Percentiles rank a stretch among this genome's conserved stretches.
Evolutionary conservation across 2,797 vertebrate species (phyloP).

Genomic region (Scleropages formosus): DNA sequence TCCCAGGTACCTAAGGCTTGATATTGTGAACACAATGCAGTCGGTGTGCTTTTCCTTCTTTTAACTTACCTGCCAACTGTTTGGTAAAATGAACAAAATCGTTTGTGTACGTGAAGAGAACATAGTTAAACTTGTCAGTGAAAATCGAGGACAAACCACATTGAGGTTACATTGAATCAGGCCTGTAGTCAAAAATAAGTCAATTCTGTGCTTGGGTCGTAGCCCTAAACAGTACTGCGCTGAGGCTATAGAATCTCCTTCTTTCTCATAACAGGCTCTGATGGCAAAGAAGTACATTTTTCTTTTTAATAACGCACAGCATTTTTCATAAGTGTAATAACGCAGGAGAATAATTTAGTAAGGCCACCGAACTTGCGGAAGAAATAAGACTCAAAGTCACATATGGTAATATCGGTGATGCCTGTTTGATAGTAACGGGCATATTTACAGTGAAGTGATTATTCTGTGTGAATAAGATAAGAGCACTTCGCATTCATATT

Average conservation of each 20-base stretch:
- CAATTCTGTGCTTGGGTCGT: conserved; percentile 17
- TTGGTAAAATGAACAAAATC: background rate
- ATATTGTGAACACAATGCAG: background rate
- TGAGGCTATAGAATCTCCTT: conserved; percentile 15
- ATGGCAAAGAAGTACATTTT: background rate
- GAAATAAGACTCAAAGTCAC: background rate
- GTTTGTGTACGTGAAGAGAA: conserved; percentile 18
- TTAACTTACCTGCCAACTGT: conserved; percentile 5
- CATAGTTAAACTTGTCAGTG: conserved; percentile 24
- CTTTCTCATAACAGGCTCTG: background rate
- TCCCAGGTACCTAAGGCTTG: background rate
- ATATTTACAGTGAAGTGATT: background rate
- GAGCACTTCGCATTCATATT: background rate
- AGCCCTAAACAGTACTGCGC: conserved; percentile 8
- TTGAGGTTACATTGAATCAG: conserved; percentile 28
- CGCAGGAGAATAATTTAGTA: background rate
- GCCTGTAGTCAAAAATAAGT: conserved; percentile 29
- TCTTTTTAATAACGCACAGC: background rate
- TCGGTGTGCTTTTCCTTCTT: background rate
- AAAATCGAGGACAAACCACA: conserved; percentile 28
- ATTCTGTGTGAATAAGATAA: conserved; percentile 4
- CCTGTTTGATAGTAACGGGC: background rate
- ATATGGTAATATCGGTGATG: background rate
- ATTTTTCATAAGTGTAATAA: background rate
- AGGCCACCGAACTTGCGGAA: background rate